Base-by-base conservation (phyloP, 1,140 invertebrate genomes). In the Drosophila miranda region DNA sequence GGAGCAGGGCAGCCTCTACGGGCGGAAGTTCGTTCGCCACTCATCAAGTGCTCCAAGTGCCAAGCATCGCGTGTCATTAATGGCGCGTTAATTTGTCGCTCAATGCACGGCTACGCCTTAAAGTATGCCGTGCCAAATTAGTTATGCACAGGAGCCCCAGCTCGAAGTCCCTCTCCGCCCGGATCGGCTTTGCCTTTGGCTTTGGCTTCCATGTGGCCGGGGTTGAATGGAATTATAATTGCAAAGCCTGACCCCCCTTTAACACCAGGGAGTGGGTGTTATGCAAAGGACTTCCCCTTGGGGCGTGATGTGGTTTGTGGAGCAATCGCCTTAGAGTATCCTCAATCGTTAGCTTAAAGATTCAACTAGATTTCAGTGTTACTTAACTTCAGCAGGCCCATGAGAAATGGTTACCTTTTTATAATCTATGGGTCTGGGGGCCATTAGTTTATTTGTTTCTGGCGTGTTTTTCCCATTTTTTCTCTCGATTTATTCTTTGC, bases 41-140 rank as follows among this genome's bases (percentile, higher is more conserved):
- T 34, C 53, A 45, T 28, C 28, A 74, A 67, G 72, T 75, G 62
- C 23, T 60, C 42, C 61, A 58, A n/a, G n/a, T n/a, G 21, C 30
- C 54, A 69, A 41, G 55, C 52, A 62, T 55, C 41, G 75, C 73
- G 68, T 80, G 78, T 77, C 82, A 81, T 84, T 86, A 84, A 84
- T 54, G 80, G 64, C 61, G 73, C 80, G 76, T 83, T 84, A 83
- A 83, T 83, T 83, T 80, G 80, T 76, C 80, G 82, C 81, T 86
- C 63, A 75, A 81, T 74, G 77, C 72, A 68, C 49, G 72, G 77
- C 57, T 50, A 51, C 58, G 56, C 69, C 75, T 71, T 77, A 81
- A 86, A 84, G 80, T 86, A 74, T 86, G 81, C 72, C 59, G 74
- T 57, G 81, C 77, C 49, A 84, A 84, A 86, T 81, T 80, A 86